Evolutionary conservation across 2,888 invertebrate genomes (phyloP), one percentile per base, ranked within the genome.

Genomic region (Notodonta dromedarius): DNA sequence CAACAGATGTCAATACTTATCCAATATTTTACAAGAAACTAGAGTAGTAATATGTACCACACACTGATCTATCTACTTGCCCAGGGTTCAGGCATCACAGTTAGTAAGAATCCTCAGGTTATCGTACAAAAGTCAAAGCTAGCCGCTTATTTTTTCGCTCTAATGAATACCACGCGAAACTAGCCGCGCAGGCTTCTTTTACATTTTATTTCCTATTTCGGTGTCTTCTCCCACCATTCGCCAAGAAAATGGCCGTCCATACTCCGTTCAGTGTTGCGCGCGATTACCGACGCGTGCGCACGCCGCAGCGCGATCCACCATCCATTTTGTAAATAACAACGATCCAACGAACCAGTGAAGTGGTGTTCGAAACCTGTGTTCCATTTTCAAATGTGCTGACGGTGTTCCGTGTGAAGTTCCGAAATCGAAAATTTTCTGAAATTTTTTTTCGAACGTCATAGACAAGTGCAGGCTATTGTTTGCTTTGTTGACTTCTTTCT

Each of bases 171-270:
- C 71, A 71, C 69, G 67, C 72, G 62, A 73, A 67, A 65, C 70
- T 62, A 72, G 70, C 77, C 64, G 65, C 67, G 72, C 73, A 87
- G 82, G 86, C 87, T 86, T 83, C 72, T 80, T 87, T 86, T 84
- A 83, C 80, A 78, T 78, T 85, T 86, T 87, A 86, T 88, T 87
- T 88, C 87, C 88, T 84, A 85, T 85, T 87, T 84, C 80, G 82
- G 77, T 79, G 77, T 74, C 77, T 79, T 80, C 86, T 86, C 89
- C 91, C 89, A 84, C 90, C 87, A 85, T 81, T 77, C 75, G 71
- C 73, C 63, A 74, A 85, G 89, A 89, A 91, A 90, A 90, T 88
- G 90, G 90, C 89, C 82, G 87, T 72, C 78, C 61, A 64, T 57
- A 60, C 70, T 57, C 55, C 56, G 24, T 63, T 83, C 89, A 91